Evolutionary conservation across 2,113 vertebrate genomes (phyloP).

Genomic region (Argyrosomus japonicus): DNA sequence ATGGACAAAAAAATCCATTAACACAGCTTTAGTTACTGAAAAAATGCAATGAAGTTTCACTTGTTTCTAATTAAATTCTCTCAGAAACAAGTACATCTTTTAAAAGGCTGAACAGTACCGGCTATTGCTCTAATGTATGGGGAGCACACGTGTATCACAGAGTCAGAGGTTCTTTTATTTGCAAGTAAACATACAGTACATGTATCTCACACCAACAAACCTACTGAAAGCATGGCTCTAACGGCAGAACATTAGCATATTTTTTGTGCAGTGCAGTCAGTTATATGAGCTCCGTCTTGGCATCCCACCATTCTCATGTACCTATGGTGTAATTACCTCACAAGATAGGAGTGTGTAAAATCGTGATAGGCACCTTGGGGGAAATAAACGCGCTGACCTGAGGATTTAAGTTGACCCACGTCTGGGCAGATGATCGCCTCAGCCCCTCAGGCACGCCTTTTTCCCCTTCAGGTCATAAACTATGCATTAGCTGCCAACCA

Average conservation of each 20-base stretch:
- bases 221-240: background rate
- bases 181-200: background rate
- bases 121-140: background rate
- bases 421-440: conserved; percentile 56
- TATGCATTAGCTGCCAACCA: conserved; percentile 52
- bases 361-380: conserved; percentile 55
- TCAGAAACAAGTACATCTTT: background rate
- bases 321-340: conserved; percentile 63
- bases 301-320: conserved; percentile 46
- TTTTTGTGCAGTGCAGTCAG: conserved; percentile 3
- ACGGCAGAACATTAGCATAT: background rate
- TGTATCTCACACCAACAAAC: background rate
- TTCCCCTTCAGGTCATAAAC: conserved; percentile 68
- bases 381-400: conserved; percentile 67
- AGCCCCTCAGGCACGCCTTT: conserved; percentile 9
- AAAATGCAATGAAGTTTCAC: background rate
- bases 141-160: background rate
- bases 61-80: background rate
- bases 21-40: no score
- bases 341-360: conserved; percentile 68
- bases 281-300: background rate
- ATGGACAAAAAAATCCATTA: no score
- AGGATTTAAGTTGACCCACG: conserved; percentile 67
- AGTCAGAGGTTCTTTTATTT: background rate
- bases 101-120: background rate